Conservation (phyloP, 2,113 vertebrate genomes). For the Neofelis nebulosa region DNA sequence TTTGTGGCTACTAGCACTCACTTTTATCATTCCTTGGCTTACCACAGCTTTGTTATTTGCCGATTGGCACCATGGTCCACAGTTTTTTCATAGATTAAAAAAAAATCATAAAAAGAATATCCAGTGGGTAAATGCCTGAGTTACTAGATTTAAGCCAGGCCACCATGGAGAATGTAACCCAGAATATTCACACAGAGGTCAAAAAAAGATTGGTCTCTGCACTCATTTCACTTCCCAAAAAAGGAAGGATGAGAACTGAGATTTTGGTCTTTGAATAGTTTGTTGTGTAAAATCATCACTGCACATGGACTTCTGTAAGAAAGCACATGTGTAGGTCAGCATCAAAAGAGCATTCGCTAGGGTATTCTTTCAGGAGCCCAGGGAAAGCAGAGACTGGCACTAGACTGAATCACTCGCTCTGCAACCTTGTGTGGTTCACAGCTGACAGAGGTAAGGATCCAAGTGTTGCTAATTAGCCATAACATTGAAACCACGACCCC, state of each 20-base stretch:
- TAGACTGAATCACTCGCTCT: neutral
- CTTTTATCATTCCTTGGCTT: neutral
- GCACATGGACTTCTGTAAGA: neutral
- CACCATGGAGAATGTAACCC: neutral
- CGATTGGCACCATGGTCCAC: neutral
- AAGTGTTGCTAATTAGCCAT: neutral
- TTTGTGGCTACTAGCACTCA: neutral
- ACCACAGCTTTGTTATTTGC: neutral
- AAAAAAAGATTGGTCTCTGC: neutral
- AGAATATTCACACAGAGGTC: neutral
- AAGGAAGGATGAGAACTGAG: neutral
- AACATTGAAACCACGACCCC: neutral
- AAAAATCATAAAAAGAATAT: neutral
- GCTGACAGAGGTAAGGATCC: neutral
- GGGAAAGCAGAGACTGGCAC: neutral
- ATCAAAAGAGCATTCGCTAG: neutral
- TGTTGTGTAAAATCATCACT: neutral
- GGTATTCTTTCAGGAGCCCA: neutral
- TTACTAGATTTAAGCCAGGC: neutral
- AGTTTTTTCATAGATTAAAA: neutral
- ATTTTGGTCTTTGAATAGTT: slow-evolving; percentile 1
- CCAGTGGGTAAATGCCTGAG: neutral
- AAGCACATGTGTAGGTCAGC: neutral
- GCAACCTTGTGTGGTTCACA: accelerated
- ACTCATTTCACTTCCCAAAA: neutral